Conservation (phyloP, 2,113 vertebrate genomes). For the Zosterops pallidus region DNA sequence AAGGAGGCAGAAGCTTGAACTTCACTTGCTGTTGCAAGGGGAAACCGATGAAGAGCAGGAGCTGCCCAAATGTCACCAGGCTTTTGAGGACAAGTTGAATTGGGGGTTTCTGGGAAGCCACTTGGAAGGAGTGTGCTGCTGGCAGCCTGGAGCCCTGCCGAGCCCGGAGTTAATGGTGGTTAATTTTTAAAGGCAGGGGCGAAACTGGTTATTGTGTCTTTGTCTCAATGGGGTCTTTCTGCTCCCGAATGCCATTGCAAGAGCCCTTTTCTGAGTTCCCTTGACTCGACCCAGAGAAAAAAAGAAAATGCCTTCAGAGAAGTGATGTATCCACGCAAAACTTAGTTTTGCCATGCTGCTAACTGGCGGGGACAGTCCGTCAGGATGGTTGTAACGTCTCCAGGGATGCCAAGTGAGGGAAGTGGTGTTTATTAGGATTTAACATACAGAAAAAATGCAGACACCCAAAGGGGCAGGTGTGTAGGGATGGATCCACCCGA, state of each 20-base stretch:
- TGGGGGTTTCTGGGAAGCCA: slow-evolving; percentile 38
- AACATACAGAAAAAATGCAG: neutral
- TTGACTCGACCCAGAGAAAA: neutral
- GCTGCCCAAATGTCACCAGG: neutral
- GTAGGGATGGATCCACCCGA: neutral
- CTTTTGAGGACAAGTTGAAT: slow-evolving; percentile 49
- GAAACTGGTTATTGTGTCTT: slow-evolving; percentile 31
- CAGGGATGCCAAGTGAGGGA: neutral
- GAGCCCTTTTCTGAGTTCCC: slow-evolving; percentile 25
- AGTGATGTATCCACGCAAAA: neutral
- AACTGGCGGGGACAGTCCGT: neutral
- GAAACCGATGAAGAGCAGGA: neutral
- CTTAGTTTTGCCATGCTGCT: neutral
- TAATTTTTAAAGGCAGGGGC: slow-evolving; percentile 65
- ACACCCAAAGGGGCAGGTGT: neutral
- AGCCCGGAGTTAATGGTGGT: slow-evolving; percentile 53
- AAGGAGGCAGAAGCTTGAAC: neutral
- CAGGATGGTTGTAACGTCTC: rapidly evolving
- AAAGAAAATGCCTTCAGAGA: neutral
- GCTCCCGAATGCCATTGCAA: slow-evolving; percentile 15
- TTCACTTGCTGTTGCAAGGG: neutral
- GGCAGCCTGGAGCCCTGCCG: slow-evolving; percentile 33
- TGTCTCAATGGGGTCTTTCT: slow-evolving; percentile 48
- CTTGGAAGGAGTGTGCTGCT: slow-evolving; percentile 46
- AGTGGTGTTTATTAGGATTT: neutral